A percentile compares a stretch with the other conserved stretches of the same genome.
phyloP scores from a whole-genome alignment of 2,888 invertebrate species.

The Trachelus tabidus region DNA sequence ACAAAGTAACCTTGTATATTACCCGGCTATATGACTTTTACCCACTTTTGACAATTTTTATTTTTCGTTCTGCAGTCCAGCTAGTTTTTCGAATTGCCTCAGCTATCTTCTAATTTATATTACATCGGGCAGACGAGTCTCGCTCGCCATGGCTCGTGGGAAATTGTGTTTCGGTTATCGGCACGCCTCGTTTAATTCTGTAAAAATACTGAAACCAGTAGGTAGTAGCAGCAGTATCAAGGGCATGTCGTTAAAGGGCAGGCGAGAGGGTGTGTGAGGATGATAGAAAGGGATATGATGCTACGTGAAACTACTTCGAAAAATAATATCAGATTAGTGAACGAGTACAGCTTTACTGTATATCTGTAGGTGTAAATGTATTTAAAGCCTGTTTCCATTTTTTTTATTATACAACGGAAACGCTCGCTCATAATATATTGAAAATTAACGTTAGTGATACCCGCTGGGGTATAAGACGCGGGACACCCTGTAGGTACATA shows the following conservation, averaged over 20 bases:
- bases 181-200: slow-evolving; percentile 40
- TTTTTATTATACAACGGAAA: neutral
- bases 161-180: slow-evolving; percentile 29
- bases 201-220: slow-evolving; percentile 27
- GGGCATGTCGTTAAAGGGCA: neutral
- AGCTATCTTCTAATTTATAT: slow-evolving; percentile 52
- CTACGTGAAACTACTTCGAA: slow-evolving; percentile 16
- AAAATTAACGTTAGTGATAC: neutral
- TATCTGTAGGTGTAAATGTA: neutral
- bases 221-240: neutral
- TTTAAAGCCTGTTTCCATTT: neutral
- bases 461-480: too few species aligned
- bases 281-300: neutral
- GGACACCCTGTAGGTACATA: too few species aligned
- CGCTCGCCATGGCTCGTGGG: neutral
- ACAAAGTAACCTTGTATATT: neutral
- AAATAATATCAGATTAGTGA: slow-evolving; percentile 42
- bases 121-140: slow-evolving; percentile 27
- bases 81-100: slow-evolving; percentile 52
- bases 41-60: neutral
- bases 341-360: slow-evolving; percentile 11
- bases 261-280: too few species aligned
- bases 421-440: neutral
- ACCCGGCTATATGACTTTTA: neutral
- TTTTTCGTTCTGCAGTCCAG: slow-evolving; percentile 20